Conservation (phyloP, 2,797 vertebrate genomes). For the Xenops minutus region DNA sequence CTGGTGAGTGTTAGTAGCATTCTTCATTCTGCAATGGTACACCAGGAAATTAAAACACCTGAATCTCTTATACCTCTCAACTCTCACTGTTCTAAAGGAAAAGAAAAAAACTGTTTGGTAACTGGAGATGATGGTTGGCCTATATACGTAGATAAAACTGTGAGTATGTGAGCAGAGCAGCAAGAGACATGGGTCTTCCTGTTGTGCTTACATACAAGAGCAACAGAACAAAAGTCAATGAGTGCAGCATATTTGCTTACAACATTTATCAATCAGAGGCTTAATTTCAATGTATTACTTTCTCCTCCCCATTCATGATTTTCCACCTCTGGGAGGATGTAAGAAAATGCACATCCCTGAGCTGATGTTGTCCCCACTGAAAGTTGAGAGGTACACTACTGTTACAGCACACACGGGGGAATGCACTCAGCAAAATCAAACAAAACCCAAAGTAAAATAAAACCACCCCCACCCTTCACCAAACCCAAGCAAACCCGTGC, state of each 20-base stretch:
- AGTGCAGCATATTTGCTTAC: background rate
- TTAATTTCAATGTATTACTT: slow-evolving; percentile 1
- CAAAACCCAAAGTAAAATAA: background rate
- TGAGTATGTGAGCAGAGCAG: background rate
- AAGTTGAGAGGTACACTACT: slow-evolving; percentile 71
- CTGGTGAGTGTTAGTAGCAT: slow-evolving; percentile 46
- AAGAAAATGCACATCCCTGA: slow-evolving; percentile 1
- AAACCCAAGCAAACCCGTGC: slow-evolving; percentile 60
- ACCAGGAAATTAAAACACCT: slow-evolving; percentile 35
- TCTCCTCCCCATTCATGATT: background rate
- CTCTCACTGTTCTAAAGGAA: slow-evolving; percentile 25
- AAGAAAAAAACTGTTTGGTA: background rate
- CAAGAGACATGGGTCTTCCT: background rate
- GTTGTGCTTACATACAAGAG: background rate
- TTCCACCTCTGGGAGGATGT: slow-evolving; percentile 13
- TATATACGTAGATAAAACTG: background rate
- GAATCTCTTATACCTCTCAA: slow-evolving; percentile 67
- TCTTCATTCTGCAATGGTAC: background rate
- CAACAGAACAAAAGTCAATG: background rate
- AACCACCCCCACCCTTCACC: background rate
- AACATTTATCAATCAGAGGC: background rate
- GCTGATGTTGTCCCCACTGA: slow-evolving; percentile 20
- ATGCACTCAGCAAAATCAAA: slow-evolving; percentile 70
- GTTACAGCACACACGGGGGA: slow-evolving; percentile 56
- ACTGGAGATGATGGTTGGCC: background rate